Base-by-base conservation (phyloP, 1,140 invertebrate genomes). In the Proales similis region DNA sequence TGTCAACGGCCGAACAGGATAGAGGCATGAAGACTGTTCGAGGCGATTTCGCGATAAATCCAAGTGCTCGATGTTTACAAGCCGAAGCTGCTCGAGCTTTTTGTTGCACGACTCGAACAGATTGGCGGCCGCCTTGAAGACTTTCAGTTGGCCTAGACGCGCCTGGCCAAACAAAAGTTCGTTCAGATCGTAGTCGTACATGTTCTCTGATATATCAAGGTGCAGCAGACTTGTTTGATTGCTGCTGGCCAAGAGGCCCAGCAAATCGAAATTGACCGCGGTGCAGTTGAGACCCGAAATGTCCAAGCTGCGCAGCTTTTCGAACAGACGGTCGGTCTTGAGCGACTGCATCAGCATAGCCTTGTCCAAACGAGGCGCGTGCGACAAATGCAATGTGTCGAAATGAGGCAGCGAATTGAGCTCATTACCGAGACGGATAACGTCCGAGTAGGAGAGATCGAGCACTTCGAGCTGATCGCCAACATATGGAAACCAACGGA, bases 61-160 rank as follows among this genome's bases (percentile, higher is more conserved):
- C 20, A 57, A 26, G 45, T 42, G 32, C 17, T 42, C 38, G 11
- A 57, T 12, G 12, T 24, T 42, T 42, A 0, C 6, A 0, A n/a
- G 7, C 19, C 17, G 22, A 7, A 17, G 2, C 26, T 53, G n/a
- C 0, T 4, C 17, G 4, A 53, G 3, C 5, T 29, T n/a, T 38
- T 38, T 53, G 14, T 53, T 53, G 17, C 48, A 53, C 4, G 24
- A n/a, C 22, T 53, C 14, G 42, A 53, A 53, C 27, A 39, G 38
- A 38, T 53, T 53, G 1, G 33, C 48, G 42, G 12, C 4, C 2
- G 9, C 48, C 4, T 36, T 11, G 27, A 53, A 53, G 27, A 39
- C 38, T 19, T 53, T 36, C 30, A 53, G 27, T 14, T 53, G 38
- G 14, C 14, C 5, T 24, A 53, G 42, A 20, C 26, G 38, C 27